These are phyloP conservation scores for Porites australiensis DNA, from an alignment of 64 coral and sea anemone species.

Conservation along the genomic window DNA sequence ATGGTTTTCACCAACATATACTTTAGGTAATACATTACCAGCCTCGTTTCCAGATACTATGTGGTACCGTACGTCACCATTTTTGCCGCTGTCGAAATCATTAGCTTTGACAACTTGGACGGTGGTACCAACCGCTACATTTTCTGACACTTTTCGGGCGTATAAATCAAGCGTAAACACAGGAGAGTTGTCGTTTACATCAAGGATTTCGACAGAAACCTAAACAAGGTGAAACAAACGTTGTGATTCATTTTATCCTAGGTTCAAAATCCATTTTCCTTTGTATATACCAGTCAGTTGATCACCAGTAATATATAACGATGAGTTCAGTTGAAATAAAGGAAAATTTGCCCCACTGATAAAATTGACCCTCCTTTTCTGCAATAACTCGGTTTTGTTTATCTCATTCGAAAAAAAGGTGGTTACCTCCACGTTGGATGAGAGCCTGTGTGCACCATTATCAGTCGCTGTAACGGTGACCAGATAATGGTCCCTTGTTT, in stretches of 20 bases:
- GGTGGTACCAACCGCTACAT: constrained; percentile 76
- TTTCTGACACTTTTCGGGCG: constrained; percentile 79
- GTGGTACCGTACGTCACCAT: constrained; percentile 73
- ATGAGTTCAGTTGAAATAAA: too few species aligned
- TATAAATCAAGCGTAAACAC: constrained; percentile 72
- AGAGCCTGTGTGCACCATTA: constrained; percentile 71
- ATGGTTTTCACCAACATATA: too few species aligned
- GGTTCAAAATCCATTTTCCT: too few species aligned
- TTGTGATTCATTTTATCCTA: too few species aligned
- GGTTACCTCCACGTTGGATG: constrained; percentile 65
- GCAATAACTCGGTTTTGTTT: background rate
- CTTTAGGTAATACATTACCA: constrained; percentile 32
- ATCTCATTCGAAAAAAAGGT: background rate
- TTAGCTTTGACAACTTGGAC: constrained; percentile 71
- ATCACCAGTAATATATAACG: too few species aligned
- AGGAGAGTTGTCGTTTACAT: constrained; percentile 93
- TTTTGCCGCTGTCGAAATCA: constrained; percentile 78
- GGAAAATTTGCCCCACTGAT: too few species aligned
- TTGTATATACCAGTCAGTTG: too few species aligned
- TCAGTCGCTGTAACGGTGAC: constrained; percentile 73
- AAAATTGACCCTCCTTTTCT: too few species aligned
- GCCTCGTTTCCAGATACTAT: constrained; percentile 76
- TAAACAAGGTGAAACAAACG: background rate
- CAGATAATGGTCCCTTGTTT: constrained; percentile 61
- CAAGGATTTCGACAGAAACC: constrained; percentile 71